Evolutionary conservation across 2,113 vertebrate species (phyloP), one percentile per base, ranked within the genome.

Genomic region (Xyrauchen texanus): DNA sequence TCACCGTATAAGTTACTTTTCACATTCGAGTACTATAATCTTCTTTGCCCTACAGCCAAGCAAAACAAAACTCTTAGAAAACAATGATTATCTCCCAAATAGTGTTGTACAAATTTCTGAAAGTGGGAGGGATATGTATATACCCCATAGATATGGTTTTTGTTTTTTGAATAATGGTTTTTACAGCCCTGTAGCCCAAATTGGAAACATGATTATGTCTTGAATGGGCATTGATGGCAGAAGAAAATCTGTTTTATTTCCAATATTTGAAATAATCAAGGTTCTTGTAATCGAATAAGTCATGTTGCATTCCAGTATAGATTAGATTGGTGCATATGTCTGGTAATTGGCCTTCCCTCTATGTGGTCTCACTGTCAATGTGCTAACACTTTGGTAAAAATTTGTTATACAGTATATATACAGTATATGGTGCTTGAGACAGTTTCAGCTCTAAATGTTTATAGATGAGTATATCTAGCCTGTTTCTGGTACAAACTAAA

Each of bases 401-500:
- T 84, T 88, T 87, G 86, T 85, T 83, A 80, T 80, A 62, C 8
- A 49, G 8, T 49, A n/a, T n/a, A n/a, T 83, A 80, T 80, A 62
- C 8, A 49, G 21, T 34, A 34, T 34, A 87, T 90, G 93, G 92
- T 92, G 91, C 94, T 94, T 86, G 88, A 92, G 88, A 92, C 88
- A 73, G 90, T 88, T 91, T 91, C 90, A 90, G 21, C 21, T 34
- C 21, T 34, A 34, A 34, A 89, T 91, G 90, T 92, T 90, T 91
- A 88, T 93, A 90, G 82, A 88, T 90, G 89, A 75, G 58, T 65
- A 68, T 57, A 85, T 87, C 87, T 85, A 86, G 85, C 86, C 82
- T 82, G 83, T 90, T 88, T 80, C 87, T 86, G 86, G 83, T 87
- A 79, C 71, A 68, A 68, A 86, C 58, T 79, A 83, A 66, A 81